Base-by-base conservation (phyloP, 2,888 invertebrate species). In the Tachina grossa region DNA sequence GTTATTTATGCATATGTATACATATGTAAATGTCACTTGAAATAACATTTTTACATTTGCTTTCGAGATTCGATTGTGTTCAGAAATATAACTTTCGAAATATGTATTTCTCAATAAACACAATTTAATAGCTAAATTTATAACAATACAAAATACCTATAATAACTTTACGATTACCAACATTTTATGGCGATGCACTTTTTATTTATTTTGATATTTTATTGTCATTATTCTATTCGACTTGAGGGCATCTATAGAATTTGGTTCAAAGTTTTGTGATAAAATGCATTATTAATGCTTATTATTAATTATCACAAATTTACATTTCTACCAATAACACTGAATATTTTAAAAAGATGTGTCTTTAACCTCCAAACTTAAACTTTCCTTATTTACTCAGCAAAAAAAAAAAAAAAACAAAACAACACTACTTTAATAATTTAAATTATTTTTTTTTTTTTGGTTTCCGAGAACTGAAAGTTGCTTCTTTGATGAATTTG, bases 101-200 rank as follows among this genome's bases (percentile, higher is more conserved):
- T 80, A 65, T 84, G n/a, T n/a, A n/a, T n/a, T 71, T 84, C 79
- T 72, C 80, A 80, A 80, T 80, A 84, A 84, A 75, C 84, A 65
- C 57, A 84, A 84, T 84, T 66, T 65, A 41, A 57, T 72, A 76
- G 75, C 57, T 84, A 13, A 53, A 75, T 9, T 43, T 39, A 9
- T 49, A 31, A 47, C 16, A 16, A 31, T 49, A 49, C 8, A 49
- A 49, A 16, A 68, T n/a, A 19, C 11, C 13, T 16, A 31, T 6
- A 31, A 31, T 5, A 22, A 2, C n/a, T 55, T 22, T n/a, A 68
- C 9, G 14, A 9, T 49, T 41, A 68, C 39, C 31, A 31, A 31
- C 6, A 31, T 31, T 31, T 6, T 31, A 49, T 49, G 49, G 14
- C 10, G 9, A 39, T 4, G n/a, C 3, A n/a, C 51, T 16, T 68